Evolutionary conservation across 2,113 vertebrate species (phyloP), one percentile per base, ranked within the genome.

Genomic region (Merops nubicus): DNA sequence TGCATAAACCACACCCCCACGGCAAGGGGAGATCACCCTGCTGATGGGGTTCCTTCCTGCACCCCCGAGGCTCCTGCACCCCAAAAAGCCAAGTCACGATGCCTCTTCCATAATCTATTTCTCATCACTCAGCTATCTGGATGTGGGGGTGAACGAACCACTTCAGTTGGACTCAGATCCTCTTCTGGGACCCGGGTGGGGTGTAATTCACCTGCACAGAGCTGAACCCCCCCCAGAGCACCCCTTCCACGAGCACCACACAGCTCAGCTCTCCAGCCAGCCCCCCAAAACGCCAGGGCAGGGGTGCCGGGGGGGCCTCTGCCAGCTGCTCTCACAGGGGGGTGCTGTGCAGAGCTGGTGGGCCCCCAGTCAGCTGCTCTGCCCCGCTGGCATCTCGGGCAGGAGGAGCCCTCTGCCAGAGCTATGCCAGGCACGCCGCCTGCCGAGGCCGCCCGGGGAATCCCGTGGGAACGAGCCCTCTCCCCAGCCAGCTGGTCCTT

Each of bases 291-390:
- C 2, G 67, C 3, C 17, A 62, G 83, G 92, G 95, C 89, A 34
- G 86, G 22, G 1, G 86, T 16, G 54, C 42, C 63, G 14, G 85
- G 82, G 72, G 4, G 1, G 6, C 34, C 82, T 60, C 67, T 21
- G 88, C 50, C 23, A 42, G 89, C 89, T 89, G 84, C 72, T 53
- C 70, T 48, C 85, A 40, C 62, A 3, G 40, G 90, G 83, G 81
- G 94, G 87, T 92, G 94, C 94, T 93, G 80, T 9, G 73, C 79
- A 70, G 82, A 74, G 92, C 95, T 92, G 88, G 90, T 92, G 45
- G 9, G 74, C 91, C 88, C 94, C 69, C 87, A 92, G 89, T 94
- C 96, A 96, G 96, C 96, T 95, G 80, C 69, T 93, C 89, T 83
- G 45, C 87, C 89, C 31, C 4, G 43, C 22, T 79, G 85, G 68